Conservation (phyloP, 2,797 vertebrate genomes). For the Pangasius larnaudii region DNA sequence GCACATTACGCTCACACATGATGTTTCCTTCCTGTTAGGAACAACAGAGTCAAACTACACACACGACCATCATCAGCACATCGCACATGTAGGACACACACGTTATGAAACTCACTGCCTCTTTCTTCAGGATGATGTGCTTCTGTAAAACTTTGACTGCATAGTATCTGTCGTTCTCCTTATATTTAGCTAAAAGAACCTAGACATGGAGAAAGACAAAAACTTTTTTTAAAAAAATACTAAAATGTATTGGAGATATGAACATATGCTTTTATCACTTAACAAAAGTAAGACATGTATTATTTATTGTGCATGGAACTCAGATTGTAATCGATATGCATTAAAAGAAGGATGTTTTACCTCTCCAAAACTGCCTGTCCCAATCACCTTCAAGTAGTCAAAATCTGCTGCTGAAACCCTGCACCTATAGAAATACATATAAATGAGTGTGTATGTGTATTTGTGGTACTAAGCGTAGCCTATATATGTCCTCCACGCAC, state of each 20-base stretch:
- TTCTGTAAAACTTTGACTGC: slow-evolving; percentile 80
- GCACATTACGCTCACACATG: slow-evolving; percentile 80
- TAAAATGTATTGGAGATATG: neutral
- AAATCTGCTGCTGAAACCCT: slow-evolving; percentile 80
- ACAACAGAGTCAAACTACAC: slow-evolving; percentile 25
- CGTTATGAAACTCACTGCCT: slow-evolving; percentile 65
- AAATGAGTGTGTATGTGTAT: neutral
- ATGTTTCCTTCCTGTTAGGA: slow-evolving; percentile 75
- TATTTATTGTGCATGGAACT: neutral
- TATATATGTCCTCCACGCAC: slow-evolving; percentile 16
- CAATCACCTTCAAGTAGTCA: slow-evolving; percentile 80
- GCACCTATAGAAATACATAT: slow-evolving; percentile 19
- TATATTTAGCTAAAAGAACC: slow-evolving; percentile 79
- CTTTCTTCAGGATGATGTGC: slow-evolving; percentile 74
- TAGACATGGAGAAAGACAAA: slow-evolving; percentile 46
- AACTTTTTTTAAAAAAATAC: neutral
- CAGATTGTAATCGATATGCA: neutral
- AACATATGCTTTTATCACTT: neutral
- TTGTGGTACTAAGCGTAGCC: neutral
- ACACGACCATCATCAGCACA: neutral
- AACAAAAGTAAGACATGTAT: neutral
- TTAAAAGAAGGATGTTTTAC: slow-evolving; percentile 54
- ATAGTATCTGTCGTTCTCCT: slow-evolving; percentile 70
- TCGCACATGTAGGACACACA: neutral
- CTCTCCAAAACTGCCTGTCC: slow-evolving; percentile 82